These are phyloP conservation scores for Drosophila pseudoananassae DNA, from an alignment of 1,140 invertebrate species.

Conservation along the genomic window DNA sequence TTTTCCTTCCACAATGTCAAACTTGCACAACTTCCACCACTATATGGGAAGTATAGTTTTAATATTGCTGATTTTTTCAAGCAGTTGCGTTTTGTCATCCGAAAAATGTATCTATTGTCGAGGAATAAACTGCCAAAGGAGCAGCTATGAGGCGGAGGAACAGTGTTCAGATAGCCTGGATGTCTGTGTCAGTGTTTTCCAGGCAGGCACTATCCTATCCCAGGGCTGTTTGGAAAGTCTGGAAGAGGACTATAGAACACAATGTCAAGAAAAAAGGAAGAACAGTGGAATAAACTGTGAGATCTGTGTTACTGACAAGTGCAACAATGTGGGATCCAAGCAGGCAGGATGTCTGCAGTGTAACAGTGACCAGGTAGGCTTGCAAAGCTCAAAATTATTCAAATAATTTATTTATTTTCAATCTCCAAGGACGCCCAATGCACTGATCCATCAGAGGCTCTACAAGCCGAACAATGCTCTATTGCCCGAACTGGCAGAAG, in stretches of 20 bases:
- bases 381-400: neutral
- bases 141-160: slow-evolving; percentile 47
- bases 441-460: slow-evolving; percentile 16
- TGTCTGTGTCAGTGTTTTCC: slow-evolving; percentile 67
- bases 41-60: neutral
- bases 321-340: slow-evolving; percentile 53
- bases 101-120: slow-evolving; percentile 61
- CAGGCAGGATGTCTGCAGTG: slow-evolving; percentile 64
- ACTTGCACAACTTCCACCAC: slow-evolving; percentile 5
- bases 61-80: slow-evolving; percentile 11
- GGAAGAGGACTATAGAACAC: slow-evolving; percentile 24
- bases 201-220: slow-evolving; percentile 48
- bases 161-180: slow-evolving; percentile 60
- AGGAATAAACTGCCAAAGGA: slow-evolving; percentile 73
- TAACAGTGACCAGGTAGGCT: slow-evolving; percentile 40
- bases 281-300: slow-evolving; percentile 35
- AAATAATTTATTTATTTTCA: neutral
- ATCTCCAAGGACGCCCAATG: slow-evolving; percentile 53
- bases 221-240: slow-evolving; percentile 64
- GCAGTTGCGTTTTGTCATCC: slow-evolving; percentile 28
- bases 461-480: slow-evolving; percentile 43
- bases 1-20: slow-evolving; percentile 51
- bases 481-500: slow-evolving; percentile 56
- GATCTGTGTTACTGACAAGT: slow-evolving; percentile 55
- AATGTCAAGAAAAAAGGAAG: neutral